Conservation (phyloP, 2,797 vertebrate genomes). For the Uromys caudimaculatus region DNA sequence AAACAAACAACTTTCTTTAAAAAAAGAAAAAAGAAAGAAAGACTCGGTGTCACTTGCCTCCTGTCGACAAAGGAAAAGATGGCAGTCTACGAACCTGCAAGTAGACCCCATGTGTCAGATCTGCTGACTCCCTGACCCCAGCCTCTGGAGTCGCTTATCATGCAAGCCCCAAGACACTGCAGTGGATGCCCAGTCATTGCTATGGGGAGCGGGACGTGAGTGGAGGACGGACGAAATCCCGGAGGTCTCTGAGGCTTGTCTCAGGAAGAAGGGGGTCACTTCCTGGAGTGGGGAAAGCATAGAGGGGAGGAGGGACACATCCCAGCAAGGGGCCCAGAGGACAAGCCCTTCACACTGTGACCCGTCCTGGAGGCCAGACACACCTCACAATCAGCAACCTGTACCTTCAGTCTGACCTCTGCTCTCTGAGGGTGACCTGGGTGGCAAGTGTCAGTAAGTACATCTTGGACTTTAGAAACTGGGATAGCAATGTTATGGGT, state of each 20-base stretch:
- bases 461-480: background rate
- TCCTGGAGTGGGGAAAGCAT: background rate
- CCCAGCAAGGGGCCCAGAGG: background rate
- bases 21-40: background rate
- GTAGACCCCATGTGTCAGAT: background rate
- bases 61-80: too few relatives aligned
- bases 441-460: background rate
- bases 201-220: background rate
- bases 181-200: background rate
- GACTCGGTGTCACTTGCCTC: too few relatives aligned
- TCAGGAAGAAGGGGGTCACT: background rate
- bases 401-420: background rate
- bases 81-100: background rate
- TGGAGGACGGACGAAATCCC: background rate
- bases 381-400: background rate
- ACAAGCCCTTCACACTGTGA: background rate
- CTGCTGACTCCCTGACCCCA: background rate
- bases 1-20: too few relatives aligned
- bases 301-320: background rate
- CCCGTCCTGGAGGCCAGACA: background rate
- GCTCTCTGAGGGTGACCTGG: background rate
- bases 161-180: background rate
- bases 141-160: background rate
- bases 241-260: background rate
- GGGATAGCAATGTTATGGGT: background rate